These are phyloP conservation scores for Mantis religiosa DNA, from an alignment of 2,888 invertebrate genomes.

Conservation along the genomic window DNA sequence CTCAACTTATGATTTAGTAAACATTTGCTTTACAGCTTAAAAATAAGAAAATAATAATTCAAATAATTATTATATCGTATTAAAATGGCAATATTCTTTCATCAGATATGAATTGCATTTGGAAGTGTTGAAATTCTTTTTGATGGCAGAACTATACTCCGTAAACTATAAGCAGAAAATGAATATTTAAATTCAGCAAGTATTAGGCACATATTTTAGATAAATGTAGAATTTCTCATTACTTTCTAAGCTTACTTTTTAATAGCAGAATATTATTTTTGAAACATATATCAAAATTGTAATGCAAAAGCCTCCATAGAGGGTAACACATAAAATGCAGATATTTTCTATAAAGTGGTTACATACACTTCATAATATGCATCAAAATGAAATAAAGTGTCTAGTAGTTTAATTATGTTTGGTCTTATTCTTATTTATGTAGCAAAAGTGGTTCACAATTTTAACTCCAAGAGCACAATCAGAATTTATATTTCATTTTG, in stretches of 20 bases:
- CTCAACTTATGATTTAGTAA: too few species aligned
- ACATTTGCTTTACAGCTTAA: too few species aligned
- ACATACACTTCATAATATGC: too few species aligned
- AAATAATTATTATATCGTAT: too few species aligned
- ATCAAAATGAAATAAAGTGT: not conserved
- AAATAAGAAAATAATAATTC: too few species aligned
- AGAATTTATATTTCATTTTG: not conserved
- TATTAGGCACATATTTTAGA: not conserved
- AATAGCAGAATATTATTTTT: not conserved
- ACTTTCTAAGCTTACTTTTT: not conserved
- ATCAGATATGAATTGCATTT: too few species aligned
- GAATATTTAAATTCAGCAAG: not conserved
- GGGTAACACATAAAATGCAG: not conserved
- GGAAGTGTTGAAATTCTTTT: too few species aligned
- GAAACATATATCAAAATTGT: not conserved
- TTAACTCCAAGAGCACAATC: not conserved
- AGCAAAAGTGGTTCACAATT: not conserved
- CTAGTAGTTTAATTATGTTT: not conserved
- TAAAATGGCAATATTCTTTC: too few species aligned
- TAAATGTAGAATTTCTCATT: not conserved
- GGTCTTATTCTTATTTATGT: not conserved
- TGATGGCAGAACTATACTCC: too few species aligned
- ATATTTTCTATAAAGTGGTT: not conserved
- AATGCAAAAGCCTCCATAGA: constrained; percentile 6
- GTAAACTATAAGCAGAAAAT: too few species aligned